These are phyloP conservation scores for Acrobasis repandana DNA, from an alignment of 2,888 invertebrate species.

Conservation along the genomic window DNA sequence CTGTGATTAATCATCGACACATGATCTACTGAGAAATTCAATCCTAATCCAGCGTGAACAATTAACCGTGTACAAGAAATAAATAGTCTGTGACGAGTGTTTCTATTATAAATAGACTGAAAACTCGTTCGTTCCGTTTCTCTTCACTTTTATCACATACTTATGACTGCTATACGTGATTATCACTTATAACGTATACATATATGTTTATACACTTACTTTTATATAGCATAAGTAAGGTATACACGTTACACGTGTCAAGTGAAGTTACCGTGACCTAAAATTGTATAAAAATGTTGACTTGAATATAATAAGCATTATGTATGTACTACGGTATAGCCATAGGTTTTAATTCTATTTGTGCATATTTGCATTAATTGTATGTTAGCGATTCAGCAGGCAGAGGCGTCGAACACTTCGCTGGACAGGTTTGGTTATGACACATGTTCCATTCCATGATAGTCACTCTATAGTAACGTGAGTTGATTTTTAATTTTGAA, in stretches of 20 bases:
- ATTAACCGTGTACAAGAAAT: slow-evolving; percentile 14
- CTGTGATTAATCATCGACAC: not conserved
- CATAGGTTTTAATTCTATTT: slow-evolving; percentile 46
- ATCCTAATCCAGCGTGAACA: slow-evolving; percentile 21
- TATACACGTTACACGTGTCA: slow-evolving; percentile 42
- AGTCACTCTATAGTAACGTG: slow-evolving; percentile 49
- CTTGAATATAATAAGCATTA: slow-evolving; percentile 49
- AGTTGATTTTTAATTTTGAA: slow-evolving; percentile 49
- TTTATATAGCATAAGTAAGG: not conserved
- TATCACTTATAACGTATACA: too few relatives aligned
- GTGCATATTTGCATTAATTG: slow-evolving; percentile 66
- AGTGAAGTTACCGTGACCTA: slow-evolving; percentile 55
- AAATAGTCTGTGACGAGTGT: slow-evolving; percentile 23
- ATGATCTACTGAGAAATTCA: not conserved
- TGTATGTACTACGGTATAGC: slow-evolving; percentile 34
- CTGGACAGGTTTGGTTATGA: slow-evolving; percentile 69
- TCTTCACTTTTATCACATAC: slow-evolving; percentile 1
- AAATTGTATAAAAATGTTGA: slow-evolving; percentile 50
- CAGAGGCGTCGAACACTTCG: slow-evolving; percentile 47
- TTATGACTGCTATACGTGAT: not conserved
- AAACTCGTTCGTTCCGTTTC: slow-evolving; percentile 9
- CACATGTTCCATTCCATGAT: slow-evolving; percentile 65
- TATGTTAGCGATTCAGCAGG: slow-evolving; percentile 67
- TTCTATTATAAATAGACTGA: slow-evolving; percentile 20
- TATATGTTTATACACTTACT: too few relatives aligned